Base-by-base conservation (phyloP, 2,113 vertebrate genomes). In the Gavialis gangeticus region DNA sequence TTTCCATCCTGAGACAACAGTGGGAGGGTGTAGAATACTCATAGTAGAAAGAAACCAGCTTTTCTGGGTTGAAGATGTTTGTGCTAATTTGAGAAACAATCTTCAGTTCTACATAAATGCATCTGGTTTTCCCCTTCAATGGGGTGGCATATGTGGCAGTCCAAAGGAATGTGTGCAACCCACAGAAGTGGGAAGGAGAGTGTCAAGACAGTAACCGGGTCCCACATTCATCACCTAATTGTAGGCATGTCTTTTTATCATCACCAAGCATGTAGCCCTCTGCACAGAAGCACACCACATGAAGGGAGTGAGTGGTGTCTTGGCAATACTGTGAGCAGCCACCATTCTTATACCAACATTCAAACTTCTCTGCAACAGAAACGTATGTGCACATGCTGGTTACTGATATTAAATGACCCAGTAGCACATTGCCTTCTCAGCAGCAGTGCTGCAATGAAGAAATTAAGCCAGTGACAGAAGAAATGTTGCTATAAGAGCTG, bases 281-380 rank as follows among this genome's bases (percentile, higher is more conserved):
- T 4, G 96, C 91, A 15, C 98, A 98, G 97, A 97, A 98, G 58
- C 98, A 98, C 12, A 4, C 62, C 76, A 97, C 97, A 0, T 21
- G 79, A 0, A 76, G 80, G 62, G 94, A 13, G 2, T 78, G 90
- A 13, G 82, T 54, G 12, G 86, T 69, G 28, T 97, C 97, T 82
- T 89, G 91, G 90, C 98, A 99, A 96, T 98, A 98, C 94, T 98
- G 98, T 96, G 95, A 83, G 91, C 98, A 98, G 25, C 97, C 97
- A 0, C 98, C 98, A 1, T 98, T 98, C 95, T 94, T 97, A 58
- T 98, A 98, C 91, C 93, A 93, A 96, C 98, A 98, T n/a, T 98
- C 96, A 11, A 94, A 30, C 79, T 93, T 93, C 12, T 97, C 98
- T 98, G 92, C 4, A 18, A 58, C 2, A 54, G 89, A 34, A 69